Base-by-base conservation (phyloP, 1,140 invertebrate species). In the Drosophila pachea region DNA sequence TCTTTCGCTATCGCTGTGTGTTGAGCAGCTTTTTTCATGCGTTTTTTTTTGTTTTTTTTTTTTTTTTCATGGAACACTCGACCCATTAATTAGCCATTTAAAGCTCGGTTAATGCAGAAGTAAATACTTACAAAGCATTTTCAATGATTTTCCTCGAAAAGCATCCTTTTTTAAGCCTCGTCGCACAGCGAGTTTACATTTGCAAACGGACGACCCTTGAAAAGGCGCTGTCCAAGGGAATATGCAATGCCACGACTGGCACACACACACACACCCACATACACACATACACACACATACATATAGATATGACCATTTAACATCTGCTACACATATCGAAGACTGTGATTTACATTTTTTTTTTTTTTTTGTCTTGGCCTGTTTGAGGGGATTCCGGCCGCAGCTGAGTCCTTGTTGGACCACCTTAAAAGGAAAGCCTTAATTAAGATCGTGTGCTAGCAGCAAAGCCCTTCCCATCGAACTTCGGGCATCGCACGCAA, bases 391-490 rank as follows among this genome's bases (percentile, higher is more conserved):
- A n/a, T n/a, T n/a, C n/a, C 54, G 59, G 43, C 63, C 59, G 43
- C 50, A 47, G 40, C 42, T 45, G 14, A 12, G 36, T 38, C 8
- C 16, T 33, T 8, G 2, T 35, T 31, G 38, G 11, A 2, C 56
- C 7, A 32, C 50, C 66, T 56, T 52, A 55, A 68, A 69, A 63
- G 35, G 55, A 63, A 64, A 64, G 62, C 61, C 60, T 65, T 69
- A 64, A 69, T 69, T 69, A 69, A 65, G 65, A 52, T 52, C 42
- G 38, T 45, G 31, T 11, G 9, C 50, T 38, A n/a, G 66, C 54
- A 36, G 16, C 4, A 4, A 14, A 55, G 8, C 32, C 12, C 4
- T 12, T 40, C 3, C 4, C 2, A 32, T 32, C 29, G n/a, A 45
- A 32, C 12, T 33, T 7, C 14, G 50, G 29, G 53, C 38, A 14